Percentiles rank a stretch among this genome's conserved stretches.
Evolutionary conservation across 37 sponge, comb jelly and placozoan species (phyloP).

Genomic region (Spongilla lacustris): DNA sequence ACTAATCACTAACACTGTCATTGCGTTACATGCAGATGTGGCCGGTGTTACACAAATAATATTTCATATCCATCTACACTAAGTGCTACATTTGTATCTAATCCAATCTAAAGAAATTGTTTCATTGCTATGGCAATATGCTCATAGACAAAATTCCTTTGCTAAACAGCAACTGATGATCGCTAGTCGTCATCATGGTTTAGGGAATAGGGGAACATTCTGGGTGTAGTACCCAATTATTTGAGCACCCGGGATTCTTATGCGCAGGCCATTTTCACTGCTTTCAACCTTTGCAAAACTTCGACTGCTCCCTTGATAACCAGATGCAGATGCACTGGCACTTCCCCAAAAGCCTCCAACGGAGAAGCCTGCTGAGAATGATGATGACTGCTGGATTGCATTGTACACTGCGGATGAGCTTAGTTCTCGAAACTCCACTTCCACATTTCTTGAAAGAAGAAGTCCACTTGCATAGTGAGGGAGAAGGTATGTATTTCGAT

Average conservation of each 20-base stretch:
- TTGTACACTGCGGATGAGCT: neutral
- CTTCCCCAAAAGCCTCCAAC: neutral
- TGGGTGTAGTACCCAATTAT: constrained; percentile 58
- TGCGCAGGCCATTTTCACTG: constrained; percentile 33
- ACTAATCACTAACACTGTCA: too few relatives aligned
- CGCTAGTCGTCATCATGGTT: too few relatives aligned
- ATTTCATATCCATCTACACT: too few relatives aligned
- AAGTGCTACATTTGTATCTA: too few relatives aligned
- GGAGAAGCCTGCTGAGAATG: neutral
- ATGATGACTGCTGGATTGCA: neutral
- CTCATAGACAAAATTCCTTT: too few relatives aligned
- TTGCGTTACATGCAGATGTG: too few relatives aligned
- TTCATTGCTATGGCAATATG: too few relatives aligned
- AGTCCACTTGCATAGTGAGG: constrained; percentile 40
- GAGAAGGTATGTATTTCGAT: constrained; percentile 5
- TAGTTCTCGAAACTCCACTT: constrained; percentile 29
- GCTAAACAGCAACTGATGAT: too few relatives aligned
- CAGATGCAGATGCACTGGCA: constrained; percentile 8
- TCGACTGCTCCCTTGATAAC: neutral
- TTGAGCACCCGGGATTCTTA: constrained; percentile 44
- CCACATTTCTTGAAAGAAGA: constrained; percentile 36
- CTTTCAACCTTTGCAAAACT: neutral
- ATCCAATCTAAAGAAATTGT: too few relatives aligned
- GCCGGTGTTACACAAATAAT: too few relatives aligned
- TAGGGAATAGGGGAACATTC: constrained; percentile 39